phyloP scores from a whole-genome alignment of 2,797 vertebrate genomes.

The Acanthurus tractus region DNA sequence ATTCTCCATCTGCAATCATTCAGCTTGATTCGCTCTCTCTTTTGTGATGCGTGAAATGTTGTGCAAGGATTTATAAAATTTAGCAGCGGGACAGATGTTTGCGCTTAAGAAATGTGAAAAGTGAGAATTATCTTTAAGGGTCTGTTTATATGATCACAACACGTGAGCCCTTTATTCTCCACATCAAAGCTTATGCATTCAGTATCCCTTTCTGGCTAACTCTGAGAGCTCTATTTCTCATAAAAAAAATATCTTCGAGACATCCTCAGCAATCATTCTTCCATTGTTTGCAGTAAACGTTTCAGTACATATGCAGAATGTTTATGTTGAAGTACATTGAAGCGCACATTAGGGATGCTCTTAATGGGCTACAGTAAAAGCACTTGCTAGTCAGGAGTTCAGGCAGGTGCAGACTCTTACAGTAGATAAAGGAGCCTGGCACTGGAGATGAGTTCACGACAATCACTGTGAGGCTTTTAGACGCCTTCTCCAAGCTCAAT shows the following conservation, averaged over 20 bases:
- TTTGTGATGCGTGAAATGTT: conserved; percentile 80
- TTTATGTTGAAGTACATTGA: conserved; percentile 77
- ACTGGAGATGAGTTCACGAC: conserved; percentile 85
- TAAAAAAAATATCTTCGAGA: conserved; percentile 35
- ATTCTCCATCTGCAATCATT: conserved; percentile 84
- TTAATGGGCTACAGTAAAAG: conserved; percentile 86
- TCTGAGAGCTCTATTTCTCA: conserved; percentile 35
- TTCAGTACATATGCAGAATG: conserved; percentile 77
- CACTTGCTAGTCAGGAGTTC: conserved; percentile 82
- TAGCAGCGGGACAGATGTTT: conserved; percentile 69
- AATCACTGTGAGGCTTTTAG: conserved; percentile 88
- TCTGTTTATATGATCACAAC: conserved; percentile 65
- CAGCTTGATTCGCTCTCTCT: conserved; percentile 67
- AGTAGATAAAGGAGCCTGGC: conserved; percentile 82
- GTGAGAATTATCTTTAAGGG: conserved; percentile 66
- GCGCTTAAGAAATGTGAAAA: conserved; percentile 64
- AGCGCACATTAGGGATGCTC: conserved; percentile 79
- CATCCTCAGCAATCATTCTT: conserved; percentile 57
- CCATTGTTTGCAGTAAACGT: conserved; percentile 79
- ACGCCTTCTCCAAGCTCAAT: conserved; percentile 86
- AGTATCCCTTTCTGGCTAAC: conserved; percentile 25
- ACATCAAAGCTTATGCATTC: conserved; percentile 51
- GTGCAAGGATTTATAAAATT: conserved; percentile 74
- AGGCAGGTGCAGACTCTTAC: conserved; percentile 85
- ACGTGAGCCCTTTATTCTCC: conserved; percentile 26